These are phyloP conservation scores for Syndactyla subalaris DNA, from an alignment of 2,797 vertebrate genomes.

Conservation along the genomic window DNA sequence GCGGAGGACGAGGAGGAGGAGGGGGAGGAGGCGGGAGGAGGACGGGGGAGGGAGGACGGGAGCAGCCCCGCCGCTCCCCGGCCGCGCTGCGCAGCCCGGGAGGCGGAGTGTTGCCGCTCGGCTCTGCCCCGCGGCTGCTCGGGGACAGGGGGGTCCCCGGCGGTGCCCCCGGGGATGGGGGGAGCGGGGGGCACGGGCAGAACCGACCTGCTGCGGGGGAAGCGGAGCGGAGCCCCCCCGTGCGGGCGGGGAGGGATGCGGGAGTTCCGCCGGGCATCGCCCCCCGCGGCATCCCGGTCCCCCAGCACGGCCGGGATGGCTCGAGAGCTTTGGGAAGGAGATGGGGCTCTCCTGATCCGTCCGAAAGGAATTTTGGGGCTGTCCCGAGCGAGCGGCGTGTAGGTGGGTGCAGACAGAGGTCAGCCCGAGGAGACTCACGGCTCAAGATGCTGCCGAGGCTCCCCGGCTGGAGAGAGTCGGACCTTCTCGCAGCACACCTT, in stretches of 20 bases:
- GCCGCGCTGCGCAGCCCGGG: conserved; percentile 1
- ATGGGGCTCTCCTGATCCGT: neutral
- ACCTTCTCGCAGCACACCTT: rapidly evolving
- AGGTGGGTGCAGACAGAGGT: neutral
- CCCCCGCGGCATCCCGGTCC: neutral
- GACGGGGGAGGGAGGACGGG: neutral
- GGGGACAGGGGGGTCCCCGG: neutral
- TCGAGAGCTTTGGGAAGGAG: neutral
- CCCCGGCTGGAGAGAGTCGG: rapidly evolving
- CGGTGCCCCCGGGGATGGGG: neutral
- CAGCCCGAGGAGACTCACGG: rapidly evolving
- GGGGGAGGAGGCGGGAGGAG: neutral
- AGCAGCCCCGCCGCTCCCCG: neutral
- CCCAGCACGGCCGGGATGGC: neutral
- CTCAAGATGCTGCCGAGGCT: rapidly evolving
- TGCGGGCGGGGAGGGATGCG: neutral
- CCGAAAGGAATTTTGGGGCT: rapidly evolving
- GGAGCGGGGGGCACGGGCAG: no score
- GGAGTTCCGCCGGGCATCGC: neutral
- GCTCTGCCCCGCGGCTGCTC: neutral
- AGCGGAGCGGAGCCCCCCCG: neutral
- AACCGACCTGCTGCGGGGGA: neutral
- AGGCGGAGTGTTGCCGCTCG: neutral
- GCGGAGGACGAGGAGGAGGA: neutral
- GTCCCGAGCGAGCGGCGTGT: neutral